phyloP scores from a whole-genome alignment of 2,113 vertebrate species.

The Sebastes fasciatus region DNA sequence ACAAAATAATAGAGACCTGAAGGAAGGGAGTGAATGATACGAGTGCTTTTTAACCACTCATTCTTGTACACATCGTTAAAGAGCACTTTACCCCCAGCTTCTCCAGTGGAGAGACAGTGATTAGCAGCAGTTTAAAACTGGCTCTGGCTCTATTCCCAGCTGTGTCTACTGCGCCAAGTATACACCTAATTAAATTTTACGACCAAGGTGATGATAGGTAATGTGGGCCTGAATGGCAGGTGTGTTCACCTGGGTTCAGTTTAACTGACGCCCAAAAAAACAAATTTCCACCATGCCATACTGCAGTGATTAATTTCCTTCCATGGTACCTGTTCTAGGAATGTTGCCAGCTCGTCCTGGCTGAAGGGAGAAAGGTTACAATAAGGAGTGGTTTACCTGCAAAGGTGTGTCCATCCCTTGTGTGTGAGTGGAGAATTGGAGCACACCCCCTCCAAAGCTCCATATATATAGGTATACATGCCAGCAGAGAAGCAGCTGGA shows the following conservation, averaged over 20 bases:
- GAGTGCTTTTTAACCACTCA: neutral
- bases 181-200: neutral
- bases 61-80: neutral
- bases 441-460: conserved; percentile 37
- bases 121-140: neutral
- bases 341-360: neutral
- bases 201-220: neutral
- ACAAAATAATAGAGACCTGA: neutral
- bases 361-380: neutral
- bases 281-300: too few relatives aligned
- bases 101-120: neutral
- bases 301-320: neutral
- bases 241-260: neutral
- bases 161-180: neutral
- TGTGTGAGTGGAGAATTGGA: neutral
- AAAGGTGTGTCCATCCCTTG: neutral
- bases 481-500: conserved; percentile 2
- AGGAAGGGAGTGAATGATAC: neutral
- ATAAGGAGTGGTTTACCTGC: conserved; percentile 44
- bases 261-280: neutral
- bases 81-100: neutral
- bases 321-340: neutral
- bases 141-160: neutral
- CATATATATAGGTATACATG: conserved; percentile 28
- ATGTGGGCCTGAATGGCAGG: conserved; percentile 7